Conservation (phyloP, 2,888 invertebrate genomes). For the Trissonchulus sp. region DNA sequence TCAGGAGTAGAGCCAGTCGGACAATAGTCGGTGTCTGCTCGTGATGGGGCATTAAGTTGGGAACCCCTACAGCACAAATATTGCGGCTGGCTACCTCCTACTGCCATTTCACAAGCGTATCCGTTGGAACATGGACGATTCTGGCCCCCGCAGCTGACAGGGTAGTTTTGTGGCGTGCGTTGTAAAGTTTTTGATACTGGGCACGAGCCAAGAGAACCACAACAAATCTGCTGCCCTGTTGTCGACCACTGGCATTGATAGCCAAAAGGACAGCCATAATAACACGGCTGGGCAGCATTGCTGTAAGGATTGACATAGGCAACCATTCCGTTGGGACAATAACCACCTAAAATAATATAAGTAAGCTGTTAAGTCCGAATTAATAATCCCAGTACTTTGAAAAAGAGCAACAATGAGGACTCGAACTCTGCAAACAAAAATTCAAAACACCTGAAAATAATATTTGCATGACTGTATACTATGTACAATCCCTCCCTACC, state of each 20-base stretch:
- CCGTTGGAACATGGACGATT: background rate
- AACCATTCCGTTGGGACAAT: constrained; percentile 10
- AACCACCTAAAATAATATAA: constrained; percentile 3
- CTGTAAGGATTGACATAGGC: background rate
- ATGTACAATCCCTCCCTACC: too few relatives aligned
- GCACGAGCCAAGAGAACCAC: background rate
- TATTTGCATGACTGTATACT: too few relatives aligned
- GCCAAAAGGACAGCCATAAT: background rate
- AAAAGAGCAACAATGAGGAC: too few relatives aligned
- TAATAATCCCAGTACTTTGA: too few relatives aligned
- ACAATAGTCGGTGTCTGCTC: too few relatives aligned
- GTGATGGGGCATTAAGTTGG: too few relatives aligned
- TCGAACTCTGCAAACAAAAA: too few relatives aligned
- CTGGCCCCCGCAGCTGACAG: background rate
- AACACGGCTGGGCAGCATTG: constrained; percentile 5
- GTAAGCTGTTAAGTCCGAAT: background rate
- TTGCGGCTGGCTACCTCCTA: background rate
- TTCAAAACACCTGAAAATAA: too few relatives aligned
- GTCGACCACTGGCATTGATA: constrained; percentile 14
- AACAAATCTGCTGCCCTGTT: constrained; percentile 11
- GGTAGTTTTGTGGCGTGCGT: background rate
- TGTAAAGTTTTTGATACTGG: background rate
- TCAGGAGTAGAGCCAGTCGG: background rate
- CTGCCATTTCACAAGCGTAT: background rate
- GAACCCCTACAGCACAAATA: background rate